These are phyloP conservation scores for Papilio aristodemus DNA, from an alignment of 1,140 invertebrate species.

Conservation along the genomic window DNA sequence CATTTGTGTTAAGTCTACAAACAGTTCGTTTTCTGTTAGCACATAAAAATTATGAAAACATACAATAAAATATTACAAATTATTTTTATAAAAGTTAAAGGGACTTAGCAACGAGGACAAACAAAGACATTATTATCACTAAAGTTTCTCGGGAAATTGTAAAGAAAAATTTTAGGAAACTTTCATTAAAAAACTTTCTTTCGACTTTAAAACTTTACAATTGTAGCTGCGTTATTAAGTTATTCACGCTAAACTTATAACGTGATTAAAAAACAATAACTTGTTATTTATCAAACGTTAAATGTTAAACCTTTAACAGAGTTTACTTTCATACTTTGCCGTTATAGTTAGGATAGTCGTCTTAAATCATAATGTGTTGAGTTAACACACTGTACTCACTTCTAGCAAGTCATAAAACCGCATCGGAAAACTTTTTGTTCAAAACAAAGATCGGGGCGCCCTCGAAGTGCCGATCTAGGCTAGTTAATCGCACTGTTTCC, in stretches of 20 bases:
- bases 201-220: neutral
- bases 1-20: too few species aligned
- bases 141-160: neutral
- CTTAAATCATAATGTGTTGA: neutral
- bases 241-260: too few species aligned
- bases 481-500: slow-evolving; percentile 14
- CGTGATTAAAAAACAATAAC: neutral
- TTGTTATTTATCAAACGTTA: neutral
- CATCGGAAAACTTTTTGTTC: slow-evolving; percentile 26
- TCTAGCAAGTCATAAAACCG: slow-evolving; percentile 23
- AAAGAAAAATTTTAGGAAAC: neutral
- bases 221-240: too few species aligned
- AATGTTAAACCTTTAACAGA: too few species aligned
- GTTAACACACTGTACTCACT: slow-evolving; percentile 11
- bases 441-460: slow-evolving; percentile 27
- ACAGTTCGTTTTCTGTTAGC: too few species aligned
- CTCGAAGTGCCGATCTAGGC: too few species aligned
- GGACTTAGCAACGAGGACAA: neutral
- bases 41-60: too few species aligned
- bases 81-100: neutral
- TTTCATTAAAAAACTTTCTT: neutral
- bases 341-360: neutral
- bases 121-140: neutral
- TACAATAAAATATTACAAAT: neutral
- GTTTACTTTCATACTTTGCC: neutral